Conservation (phyloP, 1,140 invertebrate species). For the Bombus breviceps region DNA sequence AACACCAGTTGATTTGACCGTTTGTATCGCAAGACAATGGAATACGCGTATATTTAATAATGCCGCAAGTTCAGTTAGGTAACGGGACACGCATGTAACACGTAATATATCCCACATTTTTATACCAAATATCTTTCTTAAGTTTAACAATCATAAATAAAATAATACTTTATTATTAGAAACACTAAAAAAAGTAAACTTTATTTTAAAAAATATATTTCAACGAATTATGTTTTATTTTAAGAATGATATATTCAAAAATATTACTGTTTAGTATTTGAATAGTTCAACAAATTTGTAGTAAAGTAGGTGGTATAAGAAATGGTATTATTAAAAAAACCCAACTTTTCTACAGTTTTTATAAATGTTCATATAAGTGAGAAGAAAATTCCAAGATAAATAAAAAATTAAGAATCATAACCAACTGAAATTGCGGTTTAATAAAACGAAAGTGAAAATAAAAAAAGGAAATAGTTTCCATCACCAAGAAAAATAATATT, state of each 20-base stretch:
- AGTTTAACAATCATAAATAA: neutral
- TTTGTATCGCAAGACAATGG: slow-evolving; percentile 77
- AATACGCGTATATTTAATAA: slow-evolving; percentile 78
- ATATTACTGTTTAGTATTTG: slow-evolving; percentile 6
- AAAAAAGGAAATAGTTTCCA: slow-evolving; percentile 37
- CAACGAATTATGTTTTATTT: neutral
- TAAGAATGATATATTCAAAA: neutral
- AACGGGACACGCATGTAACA: slow-evolving; percentile 58
- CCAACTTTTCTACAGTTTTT: neutral
- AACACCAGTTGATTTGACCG: slow-evolving; percentile 79
- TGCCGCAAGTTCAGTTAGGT: slow-evolving; percentile 79
- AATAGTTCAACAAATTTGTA: slow-evolving; percentile 8
- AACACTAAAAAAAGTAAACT: too few relatives aligned
- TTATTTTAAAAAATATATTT: neutral
- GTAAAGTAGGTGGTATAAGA: slow-evolving; percentile 68
- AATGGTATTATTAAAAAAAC: neutral
- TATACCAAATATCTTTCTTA: slow-evolving; percentile 22
- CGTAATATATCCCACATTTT: slow-evolving; percentile 13
- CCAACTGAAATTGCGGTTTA: slow-evolving; percentile 72
- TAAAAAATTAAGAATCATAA: slow-evolving; percentile 13
- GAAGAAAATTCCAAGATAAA: slow-evolving; percentile 7
- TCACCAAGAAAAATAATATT: slow-evolving; percentile 59
- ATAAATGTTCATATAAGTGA: slow-evolving; percentile 12
- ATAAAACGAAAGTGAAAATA: slow-evolving; percentile 62
- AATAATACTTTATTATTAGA: too few relatives aligned